Evolutionary conservation across 2,888 invertebrate genomes (phyloP).

Genomic region (Mythimna lalbum): DNA sequence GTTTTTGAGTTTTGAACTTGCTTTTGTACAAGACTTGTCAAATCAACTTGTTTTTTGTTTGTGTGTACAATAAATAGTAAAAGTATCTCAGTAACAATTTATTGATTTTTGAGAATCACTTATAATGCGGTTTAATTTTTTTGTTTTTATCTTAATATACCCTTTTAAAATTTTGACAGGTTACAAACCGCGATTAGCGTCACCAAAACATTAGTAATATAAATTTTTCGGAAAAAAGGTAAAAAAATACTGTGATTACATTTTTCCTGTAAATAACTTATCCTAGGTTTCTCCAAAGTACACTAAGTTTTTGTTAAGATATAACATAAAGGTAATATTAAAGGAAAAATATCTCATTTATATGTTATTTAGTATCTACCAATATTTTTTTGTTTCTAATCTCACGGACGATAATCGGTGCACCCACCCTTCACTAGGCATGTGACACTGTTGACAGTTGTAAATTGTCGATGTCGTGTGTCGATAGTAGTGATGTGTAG

Average conservation of each 20-base stretch:
- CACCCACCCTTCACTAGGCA: constrained; percentile 39
- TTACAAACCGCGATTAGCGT: constrained; percentile 10
- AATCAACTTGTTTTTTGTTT: no score
- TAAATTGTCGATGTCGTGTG: constrained; percentile 68
- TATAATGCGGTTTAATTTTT: background rate
- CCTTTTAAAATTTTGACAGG: constrained; percentile 27
- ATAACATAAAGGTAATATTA: background rate
- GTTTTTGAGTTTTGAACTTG: no score
- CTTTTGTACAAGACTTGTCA: no score
- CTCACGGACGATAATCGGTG: constrained; percentile 13
- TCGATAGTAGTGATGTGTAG: constrained; percentile 71
- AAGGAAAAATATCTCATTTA: background rate
- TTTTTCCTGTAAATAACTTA: constrained; percentile 10
- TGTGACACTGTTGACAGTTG: constrained; percentile 73
- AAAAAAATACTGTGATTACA: background rate
- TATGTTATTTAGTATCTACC: background rate
- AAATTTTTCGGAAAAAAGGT: background rate
- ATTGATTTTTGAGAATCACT: background rate
- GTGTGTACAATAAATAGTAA: no score
- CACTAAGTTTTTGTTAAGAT: background rate
- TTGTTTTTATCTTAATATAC: constrained; percentile 5
- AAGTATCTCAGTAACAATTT: background rate
- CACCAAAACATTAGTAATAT: background rate
- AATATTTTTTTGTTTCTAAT: constrained; percentile 12
- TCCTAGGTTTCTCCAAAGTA: constrained; percentile 36